These are phyloP conservation scores for Clepsis dumicolana DNA, from an alignment of 2,888 invertebrate species.

Conservation along the genomic window DNA sequence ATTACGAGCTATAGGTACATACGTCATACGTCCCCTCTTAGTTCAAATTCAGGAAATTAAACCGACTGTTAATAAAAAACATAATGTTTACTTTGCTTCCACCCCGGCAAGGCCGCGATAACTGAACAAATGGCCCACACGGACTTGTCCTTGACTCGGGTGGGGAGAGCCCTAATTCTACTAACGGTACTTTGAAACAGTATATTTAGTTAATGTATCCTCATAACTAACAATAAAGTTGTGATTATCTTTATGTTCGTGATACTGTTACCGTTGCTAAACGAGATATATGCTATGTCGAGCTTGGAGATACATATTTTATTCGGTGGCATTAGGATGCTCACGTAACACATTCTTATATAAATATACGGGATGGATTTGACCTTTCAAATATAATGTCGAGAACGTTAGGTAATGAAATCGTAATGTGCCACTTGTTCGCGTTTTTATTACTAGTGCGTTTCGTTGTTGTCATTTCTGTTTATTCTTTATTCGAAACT, in stretches of 20 bases:
- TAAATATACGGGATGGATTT: constrained; percentile 10
- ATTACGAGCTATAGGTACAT: not conserved
- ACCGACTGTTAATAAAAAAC: constrained; percentile 9
- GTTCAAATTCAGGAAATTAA: constrained; percentile 36
- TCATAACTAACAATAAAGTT: constrained; percentile 43
- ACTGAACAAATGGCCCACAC: constrained; percentile 24
- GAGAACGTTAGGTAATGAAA: constrained; percentile 8
- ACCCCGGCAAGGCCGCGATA: constrained; percentile 29
- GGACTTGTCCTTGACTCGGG: constrained; percentile 26
- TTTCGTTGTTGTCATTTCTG: not conserved
- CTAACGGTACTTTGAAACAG: constrained; percentile 26
- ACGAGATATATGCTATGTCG: constrained; percentile 28
- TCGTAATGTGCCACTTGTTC: constrained; percentile 12
- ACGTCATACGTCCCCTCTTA: not conserved
- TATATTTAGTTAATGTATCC: constrained; percentile 42
- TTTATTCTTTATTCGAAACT: not conserved
- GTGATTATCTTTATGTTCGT: constrained; percentile 42
- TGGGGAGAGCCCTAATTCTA: constrained; percentile 23
- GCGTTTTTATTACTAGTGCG: not conserved
- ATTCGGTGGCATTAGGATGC: constrained; percentile 13
- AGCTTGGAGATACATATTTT: constrained; percentile 33
- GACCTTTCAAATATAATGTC: constrained; percentile 16
- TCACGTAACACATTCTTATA: constrained; percentile 15
- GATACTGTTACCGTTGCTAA: constrained; percentile 40
- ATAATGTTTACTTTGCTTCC: constrained; percentile 32